Conservation (phyloP, 2,888 invertebrate genomes). For the Heliconius ismenius region DNA sequence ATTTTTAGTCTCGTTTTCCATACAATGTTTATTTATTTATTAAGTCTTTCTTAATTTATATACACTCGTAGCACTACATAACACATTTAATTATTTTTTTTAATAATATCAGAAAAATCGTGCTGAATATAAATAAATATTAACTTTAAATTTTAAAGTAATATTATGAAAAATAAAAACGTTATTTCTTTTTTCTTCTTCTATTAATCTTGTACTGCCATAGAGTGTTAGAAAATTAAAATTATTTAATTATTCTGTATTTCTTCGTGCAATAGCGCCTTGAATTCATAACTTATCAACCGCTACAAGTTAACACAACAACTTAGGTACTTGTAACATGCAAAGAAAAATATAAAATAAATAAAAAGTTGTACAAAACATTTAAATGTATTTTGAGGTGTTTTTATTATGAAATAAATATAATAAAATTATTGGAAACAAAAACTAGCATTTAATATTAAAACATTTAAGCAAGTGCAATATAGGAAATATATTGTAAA, state of each 20-base stretch:
- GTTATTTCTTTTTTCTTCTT: too few relatives aligned
- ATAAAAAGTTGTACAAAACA: constrained; percentile 6
- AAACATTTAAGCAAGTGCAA: neutral
- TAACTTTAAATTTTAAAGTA: neutral
- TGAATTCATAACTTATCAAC: constrained; percentile 10
- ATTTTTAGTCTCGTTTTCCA: neutral
- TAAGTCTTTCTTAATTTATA: too few relatives aligned
- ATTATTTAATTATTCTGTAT: neutral
- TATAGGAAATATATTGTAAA: constrained; percentile 2
- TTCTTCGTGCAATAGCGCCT: neutral
- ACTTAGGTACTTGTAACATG: neutral
- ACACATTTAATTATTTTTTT: too few relatives aligned
- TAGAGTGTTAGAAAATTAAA: constrained; percentile 9
- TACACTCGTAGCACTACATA: neutral
- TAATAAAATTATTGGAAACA: constrained; percentile 3
- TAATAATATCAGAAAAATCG: too few relatives aligned
- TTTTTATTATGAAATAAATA: neutral
- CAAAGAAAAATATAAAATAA: constrained; percentile 5
- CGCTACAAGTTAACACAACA: constrained; percentile 6
- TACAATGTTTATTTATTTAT: neutral
- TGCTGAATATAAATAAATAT: neutral
- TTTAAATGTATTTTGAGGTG: neutral
- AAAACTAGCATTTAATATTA: constrained; percentile 4
- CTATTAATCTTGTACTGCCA: neutral
- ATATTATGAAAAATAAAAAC: neutral